Base-by-base conservation (phyloP, 1,140 invertebrate genomes). In the Zaprionus camerounensis region DNA sequence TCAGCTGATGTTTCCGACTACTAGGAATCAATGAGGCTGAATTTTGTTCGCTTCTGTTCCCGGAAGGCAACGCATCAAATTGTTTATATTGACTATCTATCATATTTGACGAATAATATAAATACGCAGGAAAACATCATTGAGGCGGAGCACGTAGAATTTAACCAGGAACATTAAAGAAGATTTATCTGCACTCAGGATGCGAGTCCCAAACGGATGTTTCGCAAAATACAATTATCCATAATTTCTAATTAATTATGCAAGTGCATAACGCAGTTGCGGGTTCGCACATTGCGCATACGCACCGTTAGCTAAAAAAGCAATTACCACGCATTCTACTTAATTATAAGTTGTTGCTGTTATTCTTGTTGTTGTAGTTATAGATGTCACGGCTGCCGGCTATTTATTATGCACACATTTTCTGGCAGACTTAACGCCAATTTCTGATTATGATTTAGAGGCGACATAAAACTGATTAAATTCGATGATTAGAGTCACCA, bases 231-330 rank as follows among this genome's bases (percentile, higher is more conserved):
- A 75, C 51, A 70, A 82, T 78, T 78, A 78, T 44, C 59, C 44
- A 65, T 82, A 76, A 82, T 71, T 78, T 71, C 15, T 17, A 82
- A 71, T 78, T 71, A 77, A 82, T 71, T 79, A 82, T 82, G 66
- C 61, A 82, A 56, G 15, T 55, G 46, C 51, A 41, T 44, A 55
- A 17, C 53, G 56, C 26, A 61, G 20, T 49, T 56, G 28, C 62
- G n/a, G 49, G 46, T 11, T 15, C 15, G 31, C 46, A 65, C 57
- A 67, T 68, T 53, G 53, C 46, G 55, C 28, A 70, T 63, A 76
- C 78, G 79, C 68, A 80, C 20, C 56, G 70, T 61, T 69, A 70
- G 70, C 74, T 75, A 71, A 81, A 85, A 86, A 85, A 55, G 51
- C 78, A 80, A 85, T 85, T 86, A 86, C 62, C 64, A 68, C 67